Base-by-base conservation (phyloP, 2,888 invertebrate genomes). In the Drosophila cognata region DNA sequence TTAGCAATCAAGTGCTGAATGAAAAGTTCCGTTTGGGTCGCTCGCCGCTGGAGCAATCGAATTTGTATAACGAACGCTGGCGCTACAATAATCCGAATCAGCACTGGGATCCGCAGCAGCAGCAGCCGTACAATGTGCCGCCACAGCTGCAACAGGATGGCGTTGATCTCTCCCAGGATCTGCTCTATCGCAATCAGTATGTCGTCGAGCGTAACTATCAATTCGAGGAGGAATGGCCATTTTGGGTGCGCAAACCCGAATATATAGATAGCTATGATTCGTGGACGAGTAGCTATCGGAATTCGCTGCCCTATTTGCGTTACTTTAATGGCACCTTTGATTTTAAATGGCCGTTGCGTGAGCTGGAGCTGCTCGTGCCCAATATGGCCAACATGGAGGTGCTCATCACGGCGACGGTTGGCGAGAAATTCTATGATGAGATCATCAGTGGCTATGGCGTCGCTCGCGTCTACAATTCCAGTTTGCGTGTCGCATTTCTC, bases 261-360 rank as follows among this genome's bases (percentile, higher is more conserved):
- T 92, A 94, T 13, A 94, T 94, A 28, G 91, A 92, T 25, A 84
- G 76, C 3, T 93, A 89, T 55, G 93, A 93, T 74, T 72, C 90
- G 0, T 92, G 90, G 91, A 84, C 91, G 10, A 92, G 91, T 88
- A 92, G 91, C 0, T 94, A 94, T 72, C 94, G 94, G 43, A 94
- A 94, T 16, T 94, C 94, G 35, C 92, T 96, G 79, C 97, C 97
- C 0, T 96, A 95, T 79, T 93, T 97, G 81, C 95, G 97, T 93
- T 96, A 95, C 91, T 98, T 98, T 93, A 96, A 97, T 90, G 99
- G 99, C 21, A 96, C 97, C 0, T 97, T 97, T 89, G 95, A 96
- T 86, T 99, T 99, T 92, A 95, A 95, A 81, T 98, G 98, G 94
- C 96, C 98, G 0, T 96, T 98, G 94, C 92, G 94, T 18, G 98